These are phyloP conservation scores for Pteropus rufus DNA, from an alignment of 2,797 vertebrate genomes.

Conservation along the genomic window DNA sequence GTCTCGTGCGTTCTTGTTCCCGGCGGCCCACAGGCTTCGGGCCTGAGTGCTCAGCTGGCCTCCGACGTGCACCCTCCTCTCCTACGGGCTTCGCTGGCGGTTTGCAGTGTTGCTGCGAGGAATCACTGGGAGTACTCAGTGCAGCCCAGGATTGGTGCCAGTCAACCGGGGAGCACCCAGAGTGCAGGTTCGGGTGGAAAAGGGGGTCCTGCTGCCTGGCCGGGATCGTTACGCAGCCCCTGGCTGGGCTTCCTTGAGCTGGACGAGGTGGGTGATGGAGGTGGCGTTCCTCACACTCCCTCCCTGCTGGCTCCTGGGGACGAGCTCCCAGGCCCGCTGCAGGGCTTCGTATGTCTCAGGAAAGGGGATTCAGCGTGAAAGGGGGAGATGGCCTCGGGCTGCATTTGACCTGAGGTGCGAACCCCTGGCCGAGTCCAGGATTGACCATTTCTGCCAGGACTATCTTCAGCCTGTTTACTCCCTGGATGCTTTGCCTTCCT, in stretches of 20 bases:
- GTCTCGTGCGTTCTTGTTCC: fast-evolving
- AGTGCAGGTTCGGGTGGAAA: neutral
- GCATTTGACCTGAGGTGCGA: neutral
- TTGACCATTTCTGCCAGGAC: neutral
- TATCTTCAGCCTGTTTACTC: neutral
- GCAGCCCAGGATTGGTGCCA: neutral
- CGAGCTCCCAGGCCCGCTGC: fast-evolving
- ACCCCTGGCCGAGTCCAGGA: fast-evolving
- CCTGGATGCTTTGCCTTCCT: neutral
- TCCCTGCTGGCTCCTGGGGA: neutral
- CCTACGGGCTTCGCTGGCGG: fast-evolving
- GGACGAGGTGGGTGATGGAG: neutral
- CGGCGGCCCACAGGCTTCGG: neutral
- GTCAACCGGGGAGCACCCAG: neutral
- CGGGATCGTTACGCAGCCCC: neutral
- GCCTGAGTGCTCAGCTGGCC: neutral
- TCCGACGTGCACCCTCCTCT: fast-evolving
- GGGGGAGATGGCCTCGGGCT: neutral
- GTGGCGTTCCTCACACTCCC: fast-evolving
- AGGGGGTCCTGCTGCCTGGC: neutral
- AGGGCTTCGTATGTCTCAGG: neutral
- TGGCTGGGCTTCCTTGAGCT: neutral
- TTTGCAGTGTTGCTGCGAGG: neutral
- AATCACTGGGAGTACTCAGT: neutral
- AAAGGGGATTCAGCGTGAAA: neutral